These are phyloP conservation scores for human DNA, from an alignment of 2,113 vertebrate genomes.

Conservation along the genomic window DNA sequence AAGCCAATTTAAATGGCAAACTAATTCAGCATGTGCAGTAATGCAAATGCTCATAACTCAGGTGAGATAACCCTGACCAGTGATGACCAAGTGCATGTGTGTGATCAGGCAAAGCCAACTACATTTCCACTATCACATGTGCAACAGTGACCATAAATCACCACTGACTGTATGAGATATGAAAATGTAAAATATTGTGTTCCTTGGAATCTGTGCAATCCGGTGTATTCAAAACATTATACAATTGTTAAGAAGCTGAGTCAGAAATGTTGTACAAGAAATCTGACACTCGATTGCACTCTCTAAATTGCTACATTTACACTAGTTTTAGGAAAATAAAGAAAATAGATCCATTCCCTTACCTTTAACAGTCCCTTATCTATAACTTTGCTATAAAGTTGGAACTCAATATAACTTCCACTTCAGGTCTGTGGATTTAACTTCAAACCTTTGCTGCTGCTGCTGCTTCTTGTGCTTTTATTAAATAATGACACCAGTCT, in stretches of 20 bases:
- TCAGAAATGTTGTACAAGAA: background rate
- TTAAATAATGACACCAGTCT: slow-evolving; percentile 34
- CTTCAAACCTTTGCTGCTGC: background rate
- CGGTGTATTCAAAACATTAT: background rate
- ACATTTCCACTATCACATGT: background rate
- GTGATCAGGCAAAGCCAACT: background rate
- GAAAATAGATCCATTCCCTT: slow-evolving; percentile 22
- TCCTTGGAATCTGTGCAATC: background rate
- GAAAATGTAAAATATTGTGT: background rate
- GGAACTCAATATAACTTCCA: slow-evolving; percentile 28
- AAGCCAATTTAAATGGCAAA: slow-evolving; percentile 14
- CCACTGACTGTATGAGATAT: background rate
- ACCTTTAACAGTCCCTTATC: slow-evolving; percentile 23
- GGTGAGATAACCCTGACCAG: background rate
- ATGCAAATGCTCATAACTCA: background rate
- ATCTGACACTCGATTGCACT: background rate
- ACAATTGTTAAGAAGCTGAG: background rate
- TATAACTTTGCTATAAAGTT: slow-evolving; percentile 30
- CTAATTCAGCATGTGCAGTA: background rate
- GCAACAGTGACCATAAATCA: background rate
- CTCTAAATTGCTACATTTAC: background rate
- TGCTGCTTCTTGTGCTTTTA: slow-evolving; percentile 12
- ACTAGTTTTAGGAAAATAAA: slow-evolving; percentile 38
- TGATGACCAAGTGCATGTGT: too few relatives aligned
- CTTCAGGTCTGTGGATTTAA: slow-evolving; percentile 6